A percentile compares a stretch with the other conserved stretches of the same genome.
Conservation (phyloP, 2,113 vertebrate species). For the Catharus bicknelli region DNA sequence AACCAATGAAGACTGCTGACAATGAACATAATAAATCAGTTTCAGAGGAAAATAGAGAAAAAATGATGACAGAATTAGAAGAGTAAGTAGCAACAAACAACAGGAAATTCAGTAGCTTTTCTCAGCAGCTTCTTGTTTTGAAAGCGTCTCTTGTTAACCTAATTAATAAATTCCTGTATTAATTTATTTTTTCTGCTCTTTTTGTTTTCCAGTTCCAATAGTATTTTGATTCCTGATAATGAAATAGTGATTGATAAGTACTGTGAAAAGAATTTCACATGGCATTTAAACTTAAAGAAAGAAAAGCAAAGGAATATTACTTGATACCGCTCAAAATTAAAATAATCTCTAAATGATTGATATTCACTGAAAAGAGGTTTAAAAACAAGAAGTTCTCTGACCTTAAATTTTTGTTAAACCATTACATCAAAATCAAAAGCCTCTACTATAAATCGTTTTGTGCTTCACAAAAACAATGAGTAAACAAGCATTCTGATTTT, state of each 20-base stretch:
- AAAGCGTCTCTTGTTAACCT: background rate
- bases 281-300: background rate
- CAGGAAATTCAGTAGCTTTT: background rate
- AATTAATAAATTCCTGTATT: background rate
- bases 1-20: background rate
- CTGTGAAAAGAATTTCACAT: background rate
- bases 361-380: background rate
- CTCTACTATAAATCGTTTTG: background rate
- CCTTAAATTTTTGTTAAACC: background rate
- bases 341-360: background rate
- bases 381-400: background rate
- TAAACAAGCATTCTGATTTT: constrained; percentile 16
- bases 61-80: background rate
- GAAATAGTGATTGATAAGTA: background rate
- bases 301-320: background rate
- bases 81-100: background rate
- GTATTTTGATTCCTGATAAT: background rate
- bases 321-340: background rate
- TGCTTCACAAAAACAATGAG: background rate
- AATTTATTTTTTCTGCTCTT: background rate
- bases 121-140: background rate
- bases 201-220: background rate
- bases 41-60: background rate
- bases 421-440: background rate
- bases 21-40: background rate